Evolutionary conservation across 1,140 invertebrate species (phyloP).

Genomic region (Hycleus phaleratus): DNA sequence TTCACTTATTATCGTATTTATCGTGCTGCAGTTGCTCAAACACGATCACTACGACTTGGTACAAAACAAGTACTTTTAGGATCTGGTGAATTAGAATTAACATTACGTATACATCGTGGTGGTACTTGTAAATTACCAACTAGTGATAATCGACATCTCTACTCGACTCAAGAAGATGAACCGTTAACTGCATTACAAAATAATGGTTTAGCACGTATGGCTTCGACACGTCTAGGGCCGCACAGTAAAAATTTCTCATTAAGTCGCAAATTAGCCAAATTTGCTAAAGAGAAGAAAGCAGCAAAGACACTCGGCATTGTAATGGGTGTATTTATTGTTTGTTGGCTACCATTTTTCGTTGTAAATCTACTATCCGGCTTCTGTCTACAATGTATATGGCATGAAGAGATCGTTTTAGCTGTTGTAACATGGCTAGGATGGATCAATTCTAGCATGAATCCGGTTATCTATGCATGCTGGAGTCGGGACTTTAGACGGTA

Average conservation of each 20-base stretch:
- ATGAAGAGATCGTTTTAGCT: slow-evolving; percentile 84
- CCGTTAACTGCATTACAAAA: slow-evolving; percentile 64
- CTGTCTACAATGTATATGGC: slow-evolving; percentile 77
- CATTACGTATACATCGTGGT: slow-evolving; percentile 81
- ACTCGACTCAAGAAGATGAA: slow-evolving; percentile 51
- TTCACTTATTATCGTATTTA: slow-evolving; percentile 95
- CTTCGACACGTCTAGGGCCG: slow-evolving; percentile 45
- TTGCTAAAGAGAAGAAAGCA: slow-evolving; percentile 92
- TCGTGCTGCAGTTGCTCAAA: slow-evolving; percentile 87
- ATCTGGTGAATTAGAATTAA: slow-evolving; percentile 74
- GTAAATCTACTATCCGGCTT: slow-evolving; percentile 89
- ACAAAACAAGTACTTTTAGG: slow-evolving; percentile 79
- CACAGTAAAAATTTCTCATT: slow-evolving; percentile 77
- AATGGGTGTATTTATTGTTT: slow-evolving; percentile 98
- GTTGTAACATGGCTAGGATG: slow-evolving; percentile 98
- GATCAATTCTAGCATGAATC: slow-evolving; percentile 98
- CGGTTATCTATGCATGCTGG: slow-evolving; percentile 95
- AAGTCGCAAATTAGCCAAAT: slow-evolving; percentile 83
- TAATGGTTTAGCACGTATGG: slow-evolving; percentile 60
- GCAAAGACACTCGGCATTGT: slow-evolving; percentile 91
- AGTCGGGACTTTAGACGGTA: slow-evolving; percentile 91
- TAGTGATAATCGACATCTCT: slow-evolving; percentile 32
- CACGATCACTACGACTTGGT: slow-evolving; percentile 78
- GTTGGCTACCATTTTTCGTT: slow-evolving; percentile 97
- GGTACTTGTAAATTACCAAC: slow-evolving; percentile 54